Evolutionary conservation across 2,797 vertebrate genomes (phyloP).

Genomic region (Xiphorhynchus erythropygius): DNA sequence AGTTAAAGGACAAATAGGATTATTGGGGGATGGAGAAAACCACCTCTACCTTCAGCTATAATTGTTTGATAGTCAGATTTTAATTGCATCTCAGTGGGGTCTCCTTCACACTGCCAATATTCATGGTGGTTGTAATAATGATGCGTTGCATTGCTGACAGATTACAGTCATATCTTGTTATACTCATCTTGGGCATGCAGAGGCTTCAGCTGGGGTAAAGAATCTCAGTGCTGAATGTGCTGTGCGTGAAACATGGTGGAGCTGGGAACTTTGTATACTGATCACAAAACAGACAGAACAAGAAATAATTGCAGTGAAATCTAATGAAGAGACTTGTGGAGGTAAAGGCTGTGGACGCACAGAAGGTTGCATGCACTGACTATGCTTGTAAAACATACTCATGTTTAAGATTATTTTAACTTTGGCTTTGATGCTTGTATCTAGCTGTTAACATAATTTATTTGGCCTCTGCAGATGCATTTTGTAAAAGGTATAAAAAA

Average conservation of each 20-base stretch:
- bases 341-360: neutral
- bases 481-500: neutral
- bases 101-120: neutral
- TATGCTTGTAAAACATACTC: neutral
- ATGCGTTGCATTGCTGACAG: neutral
- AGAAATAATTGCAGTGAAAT: neutral
- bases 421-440: neutral
- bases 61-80: neutral
- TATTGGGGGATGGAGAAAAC: neutral
- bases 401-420: neutral
- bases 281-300: neutral
- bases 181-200: neutral
- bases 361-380: neutral
- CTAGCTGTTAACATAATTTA: neutral
- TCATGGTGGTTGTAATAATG: neutral
- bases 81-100: neutral
- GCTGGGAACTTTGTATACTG: neutral
- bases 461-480: neutral
- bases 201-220: neutral
- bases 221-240: neutral
- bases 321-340: neutral
- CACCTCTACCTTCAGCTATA: neutral
- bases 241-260: neutral
- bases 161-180: neutral
- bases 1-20: conserved; percentile 47